Evolutionary conservation across 2,113 vertebrate species (phyloP).

Genomic region (Boleophthalmus pectinirostris): DNA sequence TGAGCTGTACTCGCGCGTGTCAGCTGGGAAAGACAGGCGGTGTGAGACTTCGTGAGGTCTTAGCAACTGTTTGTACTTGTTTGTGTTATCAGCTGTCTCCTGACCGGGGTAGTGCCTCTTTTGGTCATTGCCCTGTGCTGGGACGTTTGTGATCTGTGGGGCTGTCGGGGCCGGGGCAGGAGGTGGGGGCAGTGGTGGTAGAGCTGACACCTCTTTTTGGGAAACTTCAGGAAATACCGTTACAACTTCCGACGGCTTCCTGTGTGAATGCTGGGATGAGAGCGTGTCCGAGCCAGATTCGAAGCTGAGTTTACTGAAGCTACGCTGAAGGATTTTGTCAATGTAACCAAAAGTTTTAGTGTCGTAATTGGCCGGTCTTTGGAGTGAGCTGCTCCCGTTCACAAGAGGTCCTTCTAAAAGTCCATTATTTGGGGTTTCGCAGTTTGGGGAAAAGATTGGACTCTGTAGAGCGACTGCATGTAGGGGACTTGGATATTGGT

Average conservation of each 20-base stretch:
- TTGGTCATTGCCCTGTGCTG: conserved; percentile 23
- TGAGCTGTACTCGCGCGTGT: conserved; percentile 44
- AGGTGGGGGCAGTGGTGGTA: neutral
- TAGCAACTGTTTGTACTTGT: conserved; percentile 19
- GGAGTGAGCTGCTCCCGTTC: conserved; percentile 31
- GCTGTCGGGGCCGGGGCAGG: conserved; percentile 27
- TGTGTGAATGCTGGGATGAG: conserved; percentile 28
- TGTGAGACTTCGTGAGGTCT: conserved; percentile 41
- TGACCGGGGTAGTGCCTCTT: conserved; percentile 53
- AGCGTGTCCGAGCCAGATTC: conserved; percentile 46
- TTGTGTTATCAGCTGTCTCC: conserved; percentile 33
- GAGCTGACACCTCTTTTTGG: conserved; percentile 44
- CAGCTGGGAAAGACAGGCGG: conserved; percentile 47
- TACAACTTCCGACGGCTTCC: conserved; percentile 35
- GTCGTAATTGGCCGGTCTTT: conserved; percentile 47
- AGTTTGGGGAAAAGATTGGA: conserved; percentile 83
- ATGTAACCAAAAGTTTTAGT: conserved; percentile 79
- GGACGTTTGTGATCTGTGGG: conserved; percentile 31
- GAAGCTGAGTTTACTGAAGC: conserved; percentile 61
- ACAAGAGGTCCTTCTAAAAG: conserved; percentile 24
- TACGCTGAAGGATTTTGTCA: conserved; percentile 81
- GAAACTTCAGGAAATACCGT: conserved; percentile 35
- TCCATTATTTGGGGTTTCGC: conserved; percentile 35
- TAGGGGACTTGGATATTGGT: conserved; percentile 91
- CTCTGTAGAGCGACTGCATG: conserved; percentile 94